Evolutionary conservation across 1,140 invertebrate species (phyloP), one percentile per base, ranked within the genome.

Genomic region (Hylaeus anthracinus): DNA sequence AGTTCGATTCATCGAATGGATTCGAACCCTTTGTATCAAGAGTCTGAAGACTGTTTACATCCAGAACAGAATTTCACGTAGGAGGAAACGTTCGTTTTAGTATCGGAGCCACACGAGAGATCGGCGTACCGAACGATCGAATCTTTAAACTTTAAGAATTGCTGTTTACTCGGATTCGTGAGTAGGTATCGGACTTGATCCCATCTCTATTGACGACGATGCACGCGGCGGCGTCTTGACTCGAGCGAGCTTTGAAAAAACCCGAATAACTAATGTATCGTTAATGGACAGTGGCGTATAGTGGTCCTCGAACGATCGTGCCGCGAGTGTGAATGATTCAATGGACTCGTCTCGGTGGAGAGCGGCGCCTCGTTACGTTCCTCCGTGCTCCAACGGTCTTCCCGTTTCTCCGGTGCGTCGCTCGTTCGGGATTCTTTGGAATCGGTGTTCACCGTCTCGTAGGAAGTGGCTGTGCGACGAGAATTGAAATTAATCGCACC

Each of bases 401-500:
- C 26, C 26, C 26, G 26, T 26, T 26, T 26, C 26, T 26, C 26
- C 26, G 26, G 26, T 26, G 37, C 45, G 43, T 72, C 37, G 65
- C 53, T 86, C 56, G 51, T 67, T 39, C 63, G 63, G 39, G 79
- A 85, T 86, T 82, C 85, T 72, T 86, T 71, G 72, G 73, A 78
- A 86, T 72, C 60, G 73, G 53, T 66, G 48, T 14, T 76, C 55
- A 26, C 56, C 15, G 74, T 77, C 72, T 77, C 65, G 70, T 80
- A 88, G 82, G 82, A 88, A 85, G 83, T 82, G 41, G 72, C 41
- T 55, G 74, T 77, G 85, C 85, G 86, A 82, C 79, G 45, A 82
- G 86, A 88, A 87, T 88, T 85, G 82, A 88, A 88, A 88, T 88
- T 87, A 88, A 87, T 88, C 73, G 60, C 53, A 63, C 41, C 74